Evolutionary conservation across 1,140 invertebrate genomes (phyloP).

Genomic region (Theocolax elegans): DNA sequence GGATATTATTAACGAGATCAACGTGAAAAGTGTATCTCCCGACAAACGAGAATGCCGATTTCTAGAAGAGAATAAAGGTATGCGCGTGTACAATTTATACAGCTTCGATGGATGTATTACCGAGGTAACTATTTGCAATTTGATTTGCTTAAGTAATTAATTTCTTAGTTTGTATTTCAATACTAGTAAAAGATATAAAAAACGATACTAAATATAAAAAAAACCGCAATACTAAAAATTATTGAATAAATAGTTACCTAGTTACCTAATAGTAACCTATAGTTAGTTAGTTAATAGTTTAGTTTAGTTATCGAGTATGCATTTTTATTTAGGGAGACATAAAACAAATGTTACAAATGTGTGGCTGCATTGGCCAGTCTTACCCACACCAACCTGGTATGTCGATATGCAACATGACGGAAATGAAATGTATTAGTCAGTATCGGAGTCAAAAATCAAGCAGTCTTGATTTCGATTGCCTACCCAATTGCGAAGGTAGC

Average conservation of each 20-base stretch:
- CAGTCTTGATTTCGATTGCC: constrained; percentile 21
- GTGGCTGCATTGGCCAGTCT: constrained; percentile 48
- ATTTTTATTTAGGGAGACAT: constrained; percentile 32
- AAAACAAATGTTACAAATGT: constrained; percentile 43
- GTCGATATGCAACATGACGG: constrained; percentile 46
- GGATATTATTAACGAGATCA: constrained; percentile 73
- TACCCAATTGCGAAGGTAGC: constrained; percentile 44
- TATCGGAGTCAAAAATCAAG: background rate
- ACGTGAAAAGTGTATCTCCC: constrained; percentile 66
- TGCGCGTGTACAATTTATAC: constrained; percentile 68
- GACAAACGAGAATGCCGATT: constrained; percentile 72
- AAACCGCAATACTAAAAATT: too few relatives aligned
- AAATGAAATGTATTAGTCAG: constrained; percentile 38
- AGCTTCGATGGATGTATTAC: constrained; percentile 72
- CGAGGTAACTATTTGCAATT: constrained; percentile 35
- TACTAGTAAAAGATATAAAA: too few relatives aligned
- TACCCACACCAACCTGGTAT: constrained; percentile 29
- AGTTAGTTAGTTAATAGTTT: too few relatives aligned
- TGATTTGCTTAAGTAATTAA: too few relatives aligned
- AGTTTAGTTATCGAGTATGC: too few relatives aligned
- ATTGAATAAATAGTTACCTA: too few relatives aligned
- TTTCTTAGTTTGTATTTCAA: too few relatives aligned
- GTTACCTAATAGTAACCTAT: too few relatives aligned
- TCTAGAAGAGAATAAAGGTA: constrained; percentile 67
- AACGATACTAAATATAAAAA: background rate